Conservation (phyloP, 2,113 vertebrate genomes). For the Beaufortia kweichowensis region DNA sequence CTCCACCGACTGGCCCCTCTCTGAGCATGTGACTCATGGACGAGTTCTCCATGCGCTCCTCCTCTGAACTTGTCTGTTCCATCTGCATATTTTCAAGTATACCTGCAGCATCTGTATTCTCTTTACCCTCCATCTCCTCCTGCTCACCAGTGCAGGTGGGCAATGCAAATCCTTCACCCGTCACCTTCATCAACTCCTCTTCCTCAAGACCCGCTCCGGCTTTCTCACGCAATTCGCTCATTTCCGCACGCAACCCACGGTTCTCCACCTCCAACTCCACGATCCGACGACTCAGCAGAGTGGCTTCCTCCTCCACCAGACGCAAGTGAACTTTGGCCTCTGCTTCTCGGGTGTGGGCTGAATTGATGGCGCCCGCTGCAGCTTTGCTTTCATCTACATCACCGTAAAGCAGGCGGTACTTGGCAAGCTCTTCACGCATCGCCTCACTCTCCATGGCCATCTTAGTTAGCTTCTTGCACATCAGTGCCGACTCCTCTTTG, state of each 20-base stretch:
- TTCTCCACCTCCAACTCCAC: constrained; percentile 98
- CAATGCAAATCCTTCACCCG: constrained; percentile 40
- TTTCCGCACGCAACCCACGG: constrained; percentile 89
- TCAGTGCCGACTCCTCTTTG: constrained; percentile 93
- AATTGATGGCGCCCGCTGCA: constrained; percentile 73
- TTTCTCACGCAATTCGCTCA: constrained; percentile 85
- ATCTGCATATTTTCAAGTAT: constrained; percentile 66
- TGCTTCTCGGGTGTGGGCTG: constrained; percentile 80
- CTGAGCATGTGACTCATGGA: constrained; percentile 62
- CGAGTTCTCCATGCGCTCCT: constrained; percentile 7
- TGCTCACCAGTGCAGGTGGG: constrained; percentile 27
- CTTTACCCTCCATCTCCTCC: constrained; percentile 32
- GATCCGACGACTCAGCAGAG: constrained; percentile 89
- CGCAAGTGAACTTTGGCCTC: constrained; percentile 92
- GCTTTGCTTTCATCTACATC: constrained; percentile 78
- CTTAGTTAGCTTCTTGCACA: constrained; percentile 98
- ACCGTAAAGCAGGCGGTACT: constrained; percentile 85
- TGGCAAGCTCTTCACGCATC: constrained; percentile 88
- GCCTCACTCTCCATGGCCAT: constrained; percentile 87
- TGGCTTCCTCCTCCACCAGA: constrained; percentile 96
- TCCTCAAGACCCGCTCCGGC: constrained; percentile 66
- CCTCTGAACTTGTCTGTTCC: constrained; percentile 71
- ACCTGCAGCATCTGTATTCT: constrained; percentile 76
- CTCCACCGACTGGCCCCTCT: constrained; percentile 68
- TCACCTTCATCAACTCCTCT: constrained; percentile 70